A percentile compares a stretch with the other conserved stretches of the same genome.
phyloP scores from a whole-genome alignment of 64 coral and sea anemone species.

The Porites lutea region DNA sequence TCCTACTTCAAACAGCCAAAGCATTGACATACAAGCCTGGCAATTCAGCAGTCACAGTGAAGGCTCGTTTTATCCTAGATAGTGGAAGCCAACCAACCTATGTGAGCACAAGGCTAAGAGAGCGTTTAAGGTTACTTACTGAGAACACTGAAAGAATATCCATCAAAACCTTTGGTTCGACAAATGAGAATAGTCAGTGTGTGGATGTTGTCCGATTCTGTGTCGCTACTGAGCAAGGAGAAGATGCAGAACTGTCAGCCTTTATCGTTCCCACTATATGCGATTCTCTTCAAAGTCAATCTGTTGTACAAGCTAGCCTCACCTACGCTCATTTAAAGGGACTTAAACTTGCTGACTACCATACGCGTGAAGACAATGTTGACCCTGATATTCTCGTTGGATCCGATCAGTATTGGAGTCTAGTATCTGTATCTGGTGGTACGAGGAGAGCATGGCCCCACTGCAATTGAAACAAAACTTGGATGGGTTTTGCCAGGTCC shows the following conservation, averaged over 20 bases:
- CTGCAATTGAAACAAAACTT: constrained; percentile 62
- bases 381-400: constrained; percentile 59
- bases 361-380: not conserved
- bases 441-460: constrained; percentile 62
- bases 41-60: not conserved
- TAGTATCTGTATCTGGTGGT: constrained; percentile 33
- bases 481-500: constrained; percentile 72
- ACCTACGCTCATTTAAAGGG: constrained; percentile 50
- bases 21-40: constrained; percentile 29
- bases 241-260: constrained; percentile 17
- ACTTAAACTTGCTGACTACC: constrained; percentile 54
- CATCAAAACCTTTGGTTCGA: constrained; percentile 74
- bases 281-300: constrained; percentile 56
- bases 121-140: constrained; percentile 9
- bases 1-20: constrained; percentile 73
- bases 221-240: constrained; percentile 3
- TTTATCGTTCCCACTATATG: constrained; percentile 72
- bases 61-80: constrained; percentile 67
- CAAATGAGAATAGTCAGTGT: not conserved
- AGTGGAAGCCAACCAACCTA: constrained; percentile 58
- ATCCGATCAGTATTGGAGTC: constrained; percentile 70
- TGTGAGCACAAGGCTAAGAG: constrained; percentile 30
- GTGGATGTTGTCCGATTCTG: not conserved
- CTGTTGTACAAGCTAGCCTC: constrained; percentile 13
- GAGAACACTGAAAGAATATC: constrained; percentile 33